Evolutionary conservation across 1,140 invertebrate species (phyloP).

Genomic region (Mactra quadrangularis): DNA sequence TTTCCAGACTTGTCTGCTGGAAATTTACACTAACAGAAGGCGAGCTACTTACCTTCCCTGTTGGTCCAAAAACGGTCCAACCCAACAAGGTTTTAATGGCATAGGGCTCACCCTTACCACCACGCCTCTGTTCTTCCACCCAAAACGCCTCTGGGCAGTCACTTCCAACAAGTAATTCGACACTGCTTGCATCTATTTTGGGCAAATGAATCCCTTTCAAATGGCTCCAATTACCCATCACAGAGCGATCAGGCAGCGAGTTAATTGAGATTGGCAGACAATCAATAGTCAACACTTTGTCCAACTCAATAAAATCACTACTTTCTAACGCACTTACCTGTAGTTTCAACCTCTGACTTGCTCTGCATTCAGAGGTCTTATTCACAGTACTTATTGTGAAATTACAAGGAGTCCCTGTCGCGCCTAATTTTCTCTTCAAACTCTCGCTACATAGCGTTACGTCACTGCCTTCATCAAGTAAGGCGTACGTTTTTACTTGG

Average conservation of each 20-base stretch:
- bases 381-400: constrained; percentile 35
- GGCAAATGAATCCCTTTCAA: constrained; percentile 10
- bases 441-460: constrained; percentile 28
- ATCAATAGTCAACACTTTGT: constrained; percentile 11
- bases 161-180: constrained; percentile 29
- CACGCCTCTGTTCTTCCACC: constrained; percentile 15
- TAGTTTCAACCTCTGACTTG: not conserved
- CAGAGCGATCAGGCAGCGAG: not conserved
- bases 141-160: constrained; percentile 38
- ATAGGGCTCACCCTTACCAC: constrained; percentile 7
- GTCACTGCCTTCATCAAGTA: constrained; percentile 37
- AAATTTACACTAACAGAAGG: constrained; percentile 1
- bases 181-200: not conserved
- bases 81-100: not conserved
- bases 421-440: not conserved
- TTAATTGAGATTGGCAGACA: constrained; percentile 7
- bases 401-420: constrained; percentile 9
- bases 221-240: constrained; percentile 32
- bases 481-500: constrained; percentile 14
- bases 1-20: not conserved
- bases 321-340: constrained; percentile 25
- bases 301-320: not conserved
- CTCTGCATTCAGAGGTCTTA: not conserved
- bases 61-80: not conserved
- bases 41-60: not conserved